These are phyloP conservation scores for Trididemnum nubilum DNA, from an alignment of 23 tunicate genomes.

Conservation along the genomic window DNA sequence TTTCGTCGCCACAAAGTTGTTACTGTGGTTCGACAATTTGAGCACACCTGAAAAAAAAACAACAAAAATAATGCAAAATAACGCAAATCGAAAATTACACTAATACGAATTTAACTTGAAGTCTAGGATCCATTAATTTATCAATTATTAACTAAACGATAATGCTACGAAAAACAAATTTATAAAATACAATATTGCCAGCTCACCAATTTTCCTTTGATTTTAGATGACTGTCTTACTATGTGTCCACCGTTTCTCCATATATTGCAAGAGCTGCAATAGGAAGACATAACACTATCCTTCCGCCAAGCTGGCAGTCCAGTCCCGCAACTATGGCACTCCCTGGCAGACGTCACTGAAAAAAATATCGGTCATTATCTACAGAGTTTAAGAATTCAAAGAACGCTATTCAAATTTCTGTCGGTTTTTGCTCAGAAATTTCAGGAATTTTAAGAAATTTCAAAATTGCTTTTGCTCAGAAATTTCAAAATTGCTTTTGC, in stretches of 20 bases:
- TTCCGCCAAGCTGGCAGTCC: constrained; percentile 40
- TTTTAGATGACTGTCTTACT: constrained; percentile 35
- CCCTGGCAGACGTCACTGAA: background rate
- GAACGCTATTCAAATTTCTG: no score
- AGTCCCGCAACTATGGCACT: background rate
- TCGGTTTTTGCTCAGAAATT: no score
- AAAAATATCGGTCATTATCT: background rate
- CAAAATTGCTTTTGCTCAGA: no score
- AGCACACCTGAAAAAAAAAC: constrained; percentile 68
- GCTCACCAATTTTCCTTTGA: constrained; percentile 80
- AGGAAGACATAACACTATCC: constrained; percentile 29
- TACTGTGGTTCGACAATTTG: constrained; percentile 84
- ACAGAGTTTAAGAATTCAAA: no score
- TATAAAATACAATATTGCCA: no score
- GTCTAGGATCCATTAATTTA: background rate
- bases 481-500: no score
- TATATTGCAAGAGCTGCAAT: constrained; percentile 59
- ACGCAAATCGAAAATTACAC: background rate
- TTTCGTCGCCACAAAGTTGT: constrained; percentile 95
- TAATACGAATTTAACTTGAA: constrained; percentile 15
- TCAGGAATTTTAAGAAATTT: no score
- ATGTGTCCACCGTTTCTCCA: constrained; percentile 42
- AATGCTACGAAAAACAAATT: background rate
- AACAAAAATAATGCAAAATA: background rate
- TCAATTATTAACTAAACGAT: background rate